phyloP scores from a whole-genome alignment of 2,797 vertebrate genomes.

The Gambelia wislizenii region DNA sequence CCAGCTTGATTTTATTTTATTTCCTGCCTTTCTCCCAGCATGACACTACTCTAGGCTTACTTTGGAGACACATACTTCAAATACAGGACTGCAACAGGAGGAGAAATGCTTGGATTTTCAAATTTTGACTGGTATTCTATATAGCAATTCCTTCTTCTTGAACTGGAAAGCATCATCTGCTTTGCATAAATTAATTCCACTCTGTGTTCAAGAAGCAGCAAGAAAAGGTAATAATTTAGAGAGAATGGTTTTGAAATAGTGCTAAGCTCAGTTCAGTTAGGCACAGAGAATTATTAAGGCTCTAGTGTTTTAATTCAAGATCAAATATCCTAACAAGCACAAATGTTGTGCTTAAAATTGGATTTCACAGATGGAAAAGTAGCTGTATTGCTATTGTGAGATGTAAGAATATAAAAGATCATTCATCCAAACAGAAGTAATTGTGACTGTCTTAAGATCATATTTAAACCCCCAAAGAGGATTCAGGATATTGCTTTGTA shows the following conservation, averaged over 20 bases:
- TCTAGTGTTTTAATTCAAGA: slow-evolving; percentile 41
- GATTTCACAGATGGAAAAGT: slow-evolving; percentile 58
- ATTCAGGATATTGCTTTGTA: slow-evolving; percentile 35
- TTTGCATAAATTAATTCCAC: neutral
- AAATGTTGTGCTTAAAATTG: slow-evolving; percentile 49
- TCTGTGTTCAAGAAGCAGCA: neutral
- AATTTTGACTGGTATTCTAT: neutral
- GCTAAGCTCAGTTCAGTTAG: slow-evolving; percentile 16
- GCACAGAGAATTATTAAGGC: slow-evolving; percentile 43
- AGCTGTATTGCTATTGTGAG: slow-evolving; percentile 43
- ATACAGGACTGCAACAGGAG: neutral
- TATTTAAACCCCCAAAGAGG: slow-evolving; percentile 38
- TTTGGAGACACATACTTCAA: neutral
- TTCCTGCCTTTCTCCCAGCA: neutral
- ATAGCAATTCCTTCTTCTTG: slow-evolving; percentile 2
- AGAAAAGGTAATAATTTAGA: slow-evolving; percentile 15
- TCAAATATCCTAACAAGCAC: slow-evolving; percentile 40
- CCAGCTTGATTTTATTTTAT: neutral
- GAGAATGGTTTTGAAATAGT: slow-evolving; percentile 16
- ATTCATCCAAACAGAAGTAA: slow-evolving; percentile 52
- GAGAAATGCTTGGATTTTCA: neutral
- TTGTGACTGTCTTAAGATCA: slow-evolving; percentile 30
- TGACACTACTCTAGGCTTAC: too few relatives aligned
- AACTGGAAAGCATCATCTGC: neutral
- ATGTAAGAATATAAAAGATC: slow-evolving; percentile 52